Evolutionary conservation across 2,888 invertebrate species (phyloP).

Genomic region (Synergus gifuensis): DNA sequence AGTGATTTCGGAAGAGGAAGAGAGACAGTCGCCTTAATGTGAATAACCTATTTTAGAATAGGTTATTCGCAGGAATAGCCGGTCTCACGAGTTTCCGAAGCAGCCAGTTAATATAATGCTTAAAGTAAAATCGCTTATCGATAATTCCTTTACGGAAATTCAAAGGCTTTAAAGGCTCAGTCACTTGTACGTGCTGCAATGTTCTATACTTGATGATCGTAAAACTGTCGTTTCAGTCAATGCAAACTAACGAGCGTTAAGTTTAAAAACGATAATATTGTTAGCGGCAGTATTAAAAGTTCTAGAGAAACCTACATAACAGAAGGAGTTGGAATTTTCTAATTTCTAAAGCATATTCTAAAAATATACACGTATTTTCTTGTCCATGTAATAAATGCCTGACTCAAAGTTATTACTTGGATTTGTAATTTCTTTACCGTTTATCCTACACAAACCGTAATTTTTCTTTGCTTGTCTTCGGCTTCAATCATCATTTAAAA

Average conservation of each 20-base stretch:
- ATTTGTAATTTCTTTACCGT: background rate
- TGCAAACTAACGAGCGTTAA: constrained; percentile 2
- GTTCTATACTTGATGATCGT: constrained; percentile 30
- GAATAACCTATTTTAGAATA: constrained; percentile 34
- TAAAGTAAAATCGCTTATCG: constrained; percentile 39
- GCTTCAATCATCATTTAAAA: constrained; percentile 33
- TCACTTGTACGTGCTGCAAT: constrained; percentile 31
- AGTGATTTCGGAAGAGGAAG: constrained; percentile 19
- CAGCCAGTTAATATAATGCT: constrained; percentile 27
- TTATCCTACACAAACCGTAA: background rate
- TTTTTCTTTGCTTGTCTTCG: background rate
- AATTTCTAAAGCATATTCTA: background rate
- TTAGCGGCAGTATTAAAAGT: constrained; percentile 19
- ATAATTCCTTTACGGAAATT: constrained; percentile 25
- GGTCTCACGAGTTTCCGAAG: constrained; percentile 30
- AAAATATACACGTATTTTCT: background rate
- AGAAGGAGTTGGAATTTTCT: background rate
- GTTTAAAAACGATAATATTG: constrained; percentile 22
- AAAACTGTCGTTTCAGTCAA: constrained; percentile 36
- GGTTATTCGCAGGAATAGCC: constrained; percentile 15
- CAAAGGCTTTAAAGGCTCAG: constrained; percentile 30
- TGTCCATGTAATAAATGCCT: background rate
- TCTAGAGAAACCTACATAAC: background rate
- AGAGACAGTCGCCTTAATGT: constrained; percentile 25
- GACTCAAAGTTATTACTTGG: background rate